Conservation (phyloP, 2,888 invertebrate genomes). For the Ischnura elegans region DNA sequence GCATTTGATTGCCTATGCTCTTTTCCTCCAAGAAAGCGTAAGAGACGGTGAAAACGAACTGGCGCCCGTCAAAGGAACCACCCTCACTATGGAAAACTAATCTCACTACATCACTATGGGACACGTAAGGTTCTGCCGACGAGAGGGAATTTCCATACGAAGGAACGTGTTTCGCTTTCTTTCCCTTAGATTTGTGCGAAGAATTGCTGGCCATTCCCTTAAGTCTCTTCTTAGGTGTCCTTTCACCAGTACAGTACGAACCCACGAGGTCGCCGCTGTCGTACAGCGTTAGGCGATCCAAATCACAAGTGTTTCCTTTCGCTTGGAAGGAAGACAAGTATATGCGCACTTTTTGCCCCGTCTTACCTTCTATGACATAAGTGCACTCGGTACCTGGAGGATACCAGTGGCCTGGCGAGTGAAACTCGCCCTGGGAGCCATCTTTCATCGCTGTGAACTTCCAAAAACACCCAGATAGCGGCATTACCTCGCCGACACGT, state of each 20-base stretch:
- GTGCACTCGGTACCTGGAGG: conserved; percentile 42
- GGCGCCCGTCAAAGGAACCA: conserved; percentile 46
- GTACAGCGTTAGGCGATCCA: background rate
- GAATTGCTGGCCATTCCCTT: conserved; percentile 29
- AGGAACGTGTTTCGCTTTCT: background rate
- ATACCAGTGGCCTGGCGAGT: conserved; percentile 49
- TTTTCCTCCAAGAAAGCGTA: conserved; percentile 43
- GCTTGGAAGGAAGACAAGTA: conserved; percentile 45
- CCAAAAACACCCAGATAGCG: conserved; percentile 46
- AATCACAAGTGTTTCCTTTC: background rate
- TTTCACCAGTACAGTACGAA: conserved; percentile 29
- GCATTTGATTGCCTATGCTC: conserved; percentile 24
- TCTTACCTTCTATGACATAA: conserved; percentile 18
- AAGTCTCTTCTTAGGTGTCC: background rate
- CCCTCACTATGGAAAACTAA: conserved; percentile 49
- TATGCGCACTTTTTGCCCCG: conserved; percentile 49
- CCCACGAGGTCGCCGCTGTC: conserved; percentile 20
- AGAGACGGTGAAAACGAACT: conserved; percentile 43
- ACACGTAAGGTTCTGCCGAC: background rate
- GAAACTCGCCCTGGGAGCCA: conserved; percentile 39
- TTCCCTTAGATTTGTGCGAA: background rate
- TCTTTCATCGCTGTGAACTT: background rate
- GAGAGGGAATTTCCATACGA: conserved; percentile 28
- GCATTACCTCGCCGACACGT: conserved; percentile 21
- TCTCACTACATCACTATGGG: conserved; percentile 12